Conservation (phyloP, 1,140 invertebrate genomes). For the Acromyrmex charruanus region DNA sequence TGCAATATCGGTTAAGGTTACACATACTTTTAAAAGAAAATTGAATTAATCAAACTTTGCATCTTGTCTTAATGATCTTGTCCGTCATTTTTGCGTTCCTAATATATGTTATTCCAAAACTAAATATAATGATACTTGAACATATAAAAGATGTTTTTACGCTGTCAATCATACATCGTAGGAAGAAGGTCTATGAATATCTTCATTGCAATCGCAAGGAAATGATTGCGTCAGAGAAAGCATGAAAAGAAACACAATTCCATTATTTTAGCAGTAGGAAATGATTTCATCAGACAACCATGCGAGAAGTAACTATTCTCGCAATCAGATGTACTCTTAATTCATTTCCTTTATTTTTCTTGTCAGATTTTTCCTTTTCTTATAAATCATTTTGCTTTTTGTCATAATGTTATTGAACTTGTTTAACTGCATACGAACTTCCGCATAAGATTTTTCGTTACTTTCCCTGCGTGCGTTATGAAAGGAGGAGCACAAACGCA, state of each 20-base stretch:
- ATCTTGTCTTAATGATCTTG: not conserved
- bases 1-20: not conserved
- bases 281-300: constrained; percentile 24
- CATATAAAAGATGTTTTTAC: not conserved
- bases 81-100: not conserved
- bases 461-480: constrained; percentile 31
- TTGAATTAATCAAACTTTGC: not conserved
- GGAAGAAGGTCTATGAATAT: constrained; percentile 19
- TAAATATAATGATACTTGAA: not conserved
- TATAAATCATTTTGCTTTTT: not conserved
- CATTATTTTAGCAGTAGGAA: not conserved
- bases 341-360: not conserved
- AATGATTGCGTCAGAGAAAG: constrained; percentile 39
- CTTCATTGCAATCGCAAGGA: constrained; percentile 14
- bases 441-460: constrained; percentile 16
- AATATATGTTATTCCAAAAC: not conserved
- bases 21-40: not conserved
- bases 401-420: not conserved
- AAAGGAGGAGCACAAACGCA: constrained; percentile 7
- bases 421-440: not conserved
- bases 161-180: not conserved
- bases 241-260: constrained; percentile 29
- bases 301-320: not conserved
- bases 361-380: not conserved
- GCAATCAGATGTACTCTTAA: not conserved